Evolutionary conservation across 2,113 vertebrate genomes (phyloP), one percentile per base, ranked within the genome.

Genomic region (Romanogobio albipinnatus): DNA sequence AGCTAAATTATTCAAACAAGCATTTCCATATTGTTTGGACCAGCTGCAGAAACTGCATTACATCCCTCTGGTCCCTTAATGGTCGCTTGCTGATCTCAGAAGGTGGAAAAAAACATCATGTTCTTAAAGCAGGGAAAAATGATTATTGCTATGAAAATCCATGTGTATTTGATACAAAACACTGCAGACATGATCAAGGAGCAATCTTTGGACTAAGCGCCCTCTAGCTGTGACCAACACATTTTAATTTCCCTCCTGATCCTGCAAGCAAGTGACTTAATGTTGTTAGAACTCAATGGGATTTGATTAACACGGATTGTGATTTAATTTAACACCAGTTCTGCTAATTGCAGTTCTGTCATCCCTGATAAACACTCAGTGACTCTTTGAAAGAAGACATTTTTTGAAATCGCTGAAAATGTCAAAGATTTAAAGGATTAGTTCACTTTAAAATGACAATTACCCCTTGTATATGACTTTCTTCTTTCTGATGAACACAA

Each of bases 241-340:
- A 5, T 66, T 10, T 79, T 78, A 24, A 0, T 39, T 59, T 47
- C 24, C 29, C 53, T 39, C 53, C 5, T 4, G 1, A 11, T 11
- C 53, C 56, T 77, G 14, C 39, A 79, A 15, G 53, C 53, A 59
- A 62, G 14, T 10, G 36, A 61, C n/a, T 47, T 79, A 47, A 80
- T 11, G 1, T 29, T 26, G 58, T 80, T 80, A 47, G 19, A 26
- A 45, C 39, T 24, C 14, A 29, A 14, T 29, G n/a, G 5, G 22
- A 81, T 68, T 51, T 68, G 43, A 81, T 81, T 68, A 68, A 81
- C n/a, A 33, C 3, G 5, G 26, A 39, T 80, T 29, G 77, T 47
- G n/a, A 62, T 80, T 47, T 26, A 80, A 80, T 80, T 80, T 24
- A 62, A 47, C 58, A 24, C 77, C 19, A 45, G 77, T 17, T 64